Conservation (phyloP, 2,888 invertebrate genomes). For the Oasisia sp. region DNA sequence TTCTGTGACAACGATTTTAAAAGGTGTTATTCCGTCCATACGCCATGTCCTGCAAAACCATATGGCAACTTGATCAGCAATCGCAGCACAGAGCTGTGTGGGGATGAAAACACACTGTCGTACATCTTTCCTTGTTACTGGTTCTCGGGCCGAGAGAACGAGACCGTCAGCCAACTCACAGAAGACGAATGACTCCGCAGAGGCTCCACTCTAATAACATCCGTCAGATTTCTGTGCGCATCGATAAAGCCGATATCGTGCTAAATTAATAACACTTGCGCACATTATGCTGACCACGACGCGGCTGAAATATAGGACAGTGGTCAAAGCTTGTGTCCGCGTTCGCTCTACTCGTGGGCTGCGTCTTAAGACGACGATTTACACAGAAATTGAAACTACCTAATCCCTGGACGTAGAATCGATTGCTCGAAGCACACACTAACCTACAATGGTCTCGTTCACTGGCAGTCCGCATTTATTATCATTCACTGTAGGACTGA, state of each 20-base stretch:
- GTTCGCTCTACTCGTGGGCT: not conserved
- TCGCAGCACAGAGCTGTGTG: not conserved
- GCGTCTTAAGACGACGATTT: not conserved
- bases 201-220: not conserved
- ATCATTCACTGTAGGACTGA: not conserved
- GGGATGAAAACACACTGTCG: not conserved
- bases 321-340: not conserved
- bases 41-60: not conserved
- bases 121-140: not conserved
- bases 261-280: not conserved
- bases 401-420: not conserved
- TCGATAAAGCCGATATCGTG: not conserved
- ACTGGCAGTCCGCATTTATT: not conserved
- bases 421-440: not conserved
- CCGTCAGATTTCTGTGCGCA: constrained; percentile 6
- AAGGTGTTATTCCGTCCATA: not conserved
- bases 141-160: not conserved
- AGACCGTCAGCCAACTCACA: not conserved
- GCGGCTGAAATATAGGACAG: not conserved
- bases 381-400: not conserved
- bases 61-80: not conserved
- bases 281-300: not conserved
- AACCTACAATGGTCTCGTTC: not conserved
- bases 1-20: not conserved
- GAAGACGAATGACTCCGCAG: not conserved